phyloP scores from a whole-genome alignment of 2,888 invertebrate genomes.

The Atherix ibis region DNA sequence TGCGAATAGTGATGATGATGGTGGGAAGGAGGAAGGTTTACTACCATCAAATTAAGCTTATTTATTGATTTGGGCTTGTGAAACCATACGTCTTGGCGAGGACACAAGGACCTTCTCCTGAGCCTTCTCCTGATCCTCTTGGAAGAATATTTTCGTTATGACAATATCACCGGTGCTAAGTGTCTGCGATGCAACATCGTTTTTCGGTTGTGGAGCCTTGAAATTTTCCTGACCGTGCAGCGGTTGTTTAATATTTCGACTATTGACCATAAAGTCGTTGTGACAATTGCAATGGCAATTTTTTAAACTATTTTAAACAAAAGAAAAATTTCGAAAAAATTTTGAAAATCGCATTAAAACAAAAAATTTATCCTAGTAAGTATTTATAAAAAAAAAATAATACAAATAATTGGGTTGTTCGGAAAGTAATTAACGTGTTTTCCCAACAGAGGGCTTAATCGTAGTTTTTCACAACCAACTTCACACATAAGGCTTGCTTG shows the following conservation, averaged over 20 bases:
- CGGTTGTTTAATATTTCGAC: slow-evolving; percentile 15
- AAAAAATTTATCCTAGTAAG: background rate
- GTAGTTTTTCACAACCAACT: no score
- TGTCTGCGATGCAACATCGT: slow-evolving; percentile 57
- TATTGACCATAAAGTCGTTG: slow-evolving; percentile 15
- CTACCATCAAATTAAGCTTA: no score
- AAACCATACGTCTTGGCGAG: slow-evolving; percentile 32
- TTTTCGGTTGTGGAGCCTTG: slow-evolving; percentile 15
- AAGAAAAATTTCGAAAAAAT: slow-evolving; percentile 1
- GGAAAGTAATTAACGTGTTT: no score
- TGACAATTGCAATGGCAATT: slow-evolving; percentile 25
- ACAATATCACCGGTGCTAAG: slow-evolving; percentile 85
- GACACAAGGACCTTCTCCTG: slow-evolving; percentile 37
- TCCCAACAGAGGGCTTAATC: no score
- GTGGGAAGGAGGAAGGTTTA: no score
- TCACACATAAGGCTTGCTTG: no score
- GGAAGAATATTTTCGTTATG: slow-evolving; percentile 63
- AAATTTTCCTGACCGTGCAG: slow-evolving; percentile 1
- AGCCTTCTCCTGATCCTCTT: slow-evolving; percentile 40
- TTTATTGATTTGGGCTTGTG: no score
- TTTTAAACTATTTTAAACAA: slow-evolving; percentile 20
- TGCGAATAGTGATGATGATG: no score
- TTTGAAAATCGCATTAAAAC: background rate
- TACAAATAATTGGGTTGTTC: no score
- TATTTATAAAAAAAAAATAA: no score